These are phyloP conservation scores for Choristoneura rosaceana DNA, from an alignment of 2,888 invertebrate genomes.

Conservation along the genomic window DNA sequence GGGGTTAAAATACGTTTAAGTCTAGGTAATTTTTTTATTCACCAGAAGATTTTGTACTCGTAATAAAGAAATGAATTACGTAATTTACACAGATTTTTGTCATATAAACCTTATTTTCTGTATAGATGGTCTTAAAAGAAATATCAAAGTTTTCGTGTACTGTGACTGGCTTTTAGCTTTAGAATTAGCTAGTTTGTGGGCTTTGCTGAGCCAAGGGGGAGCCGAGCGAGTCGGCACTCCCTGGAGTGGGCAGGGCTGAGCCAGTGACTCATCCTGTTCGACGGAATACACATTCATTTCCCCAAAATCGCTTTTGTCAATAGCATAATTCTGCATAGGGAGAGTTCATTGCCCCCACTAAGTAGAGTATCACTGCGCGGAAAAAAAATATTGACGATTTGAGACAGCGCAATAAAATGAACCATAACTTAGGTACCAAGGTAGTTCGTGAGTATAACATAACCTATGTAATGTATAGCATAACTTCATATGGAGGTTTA, in stretches of 20 bases:
- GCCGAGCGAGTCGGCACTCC: constrained; percentile 49
- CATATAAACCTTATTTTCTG: not conserved
- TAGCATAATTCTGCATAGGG: not conserved
- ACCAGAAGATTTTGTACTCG: too few species aligned
- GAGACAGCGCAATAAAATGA: not conserved
- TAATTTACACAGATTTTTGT: too few species aligned
- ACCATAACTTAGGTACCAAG: not conserved
- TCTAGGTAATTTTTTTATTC: too few species aligned
- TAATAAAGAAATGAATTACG: too few species aligned
- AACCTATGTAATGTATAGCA: not conserved
- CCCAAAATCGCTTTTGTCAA: constrained; percentile 9
- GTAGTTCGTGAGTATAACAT: not conserved
- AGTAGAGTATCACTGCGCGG: not conserved
- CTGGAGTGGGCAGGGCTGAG: constrained; percentile 48
- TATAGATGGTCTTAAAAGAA: not conserved
- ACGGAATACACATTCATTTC: constrained; percentile 19
- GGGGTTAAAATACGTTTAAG: too few species aligned
- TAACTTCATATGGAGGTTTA: not conserved
- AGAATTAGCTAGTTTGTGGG: not conserved
- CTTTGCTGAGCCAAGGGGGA: not conserved
- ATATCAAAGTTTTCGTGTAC: not conserved
- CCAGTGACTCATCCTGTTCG: constrained; percentile 58
- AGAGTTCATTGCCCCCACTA: not conserved
- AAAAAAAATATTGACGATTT: not conserved
- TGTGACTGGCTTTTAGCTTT: not conserved